Evolutionary conservation across 2,797 vertebrate species (phyloP).

Genomic region (Dendrocincla fuliginosa): DNA sequence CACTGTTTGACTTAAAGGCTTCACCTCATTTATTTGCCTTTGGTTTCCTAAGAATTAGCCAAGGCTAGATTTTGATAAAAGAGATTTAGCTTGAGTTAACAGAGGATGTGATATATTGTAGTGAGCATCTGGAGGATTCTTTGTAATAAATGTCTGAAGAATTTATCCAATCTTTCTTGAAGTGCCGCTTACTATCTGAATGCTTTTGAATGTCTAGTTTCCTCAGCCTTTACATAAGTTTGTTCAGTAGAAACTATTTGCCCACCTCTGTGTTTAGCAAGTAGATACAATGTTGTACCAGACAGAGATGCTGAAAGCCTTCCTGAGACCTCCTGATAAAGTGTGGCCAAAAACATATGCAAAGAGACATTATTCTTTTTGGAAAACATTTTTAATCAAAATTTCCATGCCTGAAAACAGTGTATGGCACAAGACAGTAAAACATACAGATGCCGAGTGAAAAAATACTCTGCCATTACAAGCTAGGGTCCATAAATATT

Average conservation of each 20-base stretch:
- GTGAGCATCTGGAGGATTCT: neutral
- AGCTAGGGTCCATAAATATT: neutral
- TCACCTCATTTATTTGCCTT: neutral
- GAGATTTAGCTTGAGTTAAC: neutral
- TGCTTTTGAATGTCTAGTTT: neutral
- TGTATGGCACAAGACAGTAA: neutral
- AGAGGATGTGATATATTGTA: neutral
- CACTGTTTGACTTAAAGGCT: neutral
- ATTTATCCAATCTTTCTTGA: conserved; percentile 21
- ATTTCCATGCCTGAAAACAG: neutral
- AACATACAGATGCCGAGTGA: neutral
- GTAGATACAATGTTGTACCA: neutral
- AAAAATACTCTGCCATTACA: neutral
- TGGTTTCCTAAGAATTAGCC: neutral
- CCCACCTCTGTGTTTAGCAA: neutral
- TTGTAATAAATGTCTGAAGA: conserved; percentile 19
- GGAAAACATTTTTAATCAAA: conserved; percentile 4
- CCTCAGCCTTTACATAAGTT: neutral
- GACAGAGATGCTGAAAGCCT: neutral
- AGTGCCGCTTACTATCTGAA: neutral
- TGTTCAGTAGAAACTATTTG: neutral
- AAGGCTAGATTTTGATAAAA: neutral
- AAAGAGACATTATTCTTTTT: neutral
- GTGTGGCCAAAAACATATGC: neutral
- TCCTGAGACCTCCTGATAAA: neutral